A percentile compares a stretch with the other conserved stretches of the same genome.
phyloP scores from a whole-genome alignment of 1,140 invertebrate genomes.

The Bombus cullumanus region DNA sequence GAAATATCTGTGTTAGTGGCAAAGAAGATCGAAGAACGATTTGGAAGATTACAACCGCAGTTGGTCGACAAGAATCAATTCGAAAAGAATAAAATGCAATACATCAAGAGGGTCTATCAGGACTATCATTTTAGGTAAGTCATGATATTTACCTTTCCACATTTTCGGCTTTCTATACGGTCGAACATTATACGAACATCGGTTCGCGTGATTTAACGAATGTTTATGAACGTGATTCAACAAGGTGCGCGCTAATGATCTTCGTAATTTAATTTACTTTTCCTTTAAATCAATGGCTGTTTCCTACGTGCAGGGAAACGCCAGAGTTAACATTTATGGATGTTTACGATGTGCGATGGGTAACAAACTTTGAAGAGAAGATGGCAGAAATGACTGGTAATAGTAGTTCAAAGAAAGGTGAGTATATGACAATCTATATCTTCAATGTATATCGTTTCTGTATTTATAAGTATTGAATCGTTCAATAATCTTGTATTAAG shows the following conservation, averaged over 20 bases:
- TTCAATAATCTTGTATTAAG: constrained; percentile 65
- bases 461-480: constrained; percentile 13
- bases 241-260: constrained; percentile 14
- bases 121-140: constrained; percentile 84
- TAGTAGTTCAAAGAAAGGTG: constrained; percentile 77
- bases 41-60: constrained; percentile 85
- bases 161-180: neutral
- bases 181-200: neutral
- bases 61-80: constrained; percentile 83
- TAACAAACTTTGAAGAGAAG: constrained; percentile 82
- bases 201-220: constrained; percentile 1
- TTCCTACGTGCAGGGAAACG: constrained; percentile 81
- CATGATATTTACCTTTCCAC: neutral
- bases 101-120: constrained; percentile 83
- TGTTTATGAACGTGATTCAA: constrained; percentile 1
- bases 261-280: constrained; percentile 40
- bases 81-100: constrained; percentile 83
- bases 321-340: constrained; percentile 82
- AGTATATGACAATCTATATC: constrained; percentile 66
- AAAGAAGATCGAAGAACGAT: constrained; percentile 85
- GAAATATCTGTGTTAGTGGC: constrained; percentile 84
- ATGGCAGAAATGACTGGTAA: constrained; percentile 75
- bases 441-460: neutral
- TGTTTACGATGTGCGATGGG: constrained; percentile 82
- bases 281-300: constrained; percentile 75